These are phyloP conservation scores for Dysmachus trigonus DNA, from an alignment of 2,888 invertebrate species.

Conservation along the genomic window DNA sequence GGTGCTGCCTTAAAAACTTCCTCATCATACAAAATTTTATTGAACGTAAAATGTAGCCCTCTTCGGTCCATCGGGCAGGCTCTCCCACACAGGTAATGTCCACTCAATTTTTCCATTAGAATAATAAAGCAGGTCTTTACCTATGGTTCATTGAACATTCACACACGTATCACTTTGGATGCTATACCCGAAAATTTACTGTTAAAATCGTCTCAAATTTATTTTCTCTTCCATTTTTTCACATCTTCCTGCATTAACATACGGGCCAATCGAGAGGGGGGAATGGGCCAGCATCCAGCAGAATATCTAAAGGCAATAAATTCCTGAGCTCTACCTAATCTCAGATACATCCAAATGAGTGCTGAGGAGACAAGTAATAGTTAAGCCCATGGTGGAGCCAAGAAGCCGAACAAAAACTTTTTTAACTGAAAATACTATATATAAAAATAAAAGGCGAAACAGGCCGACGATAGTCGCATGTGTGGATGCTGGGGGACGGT, in stretches of 20 bases:
- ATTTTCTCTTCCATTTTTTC: conserved; percentile 38
- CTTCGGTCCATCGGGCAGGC: not conserved
- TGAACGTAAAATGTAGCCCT: not conserved
- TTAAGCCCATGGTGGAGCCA: not conserved
- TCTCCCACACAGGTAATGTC: not conserved
- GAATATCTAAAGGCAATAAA: conserved; percentile 12
- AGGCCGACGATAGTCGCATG: not conserved
- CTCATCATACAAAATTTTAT: not conserved
- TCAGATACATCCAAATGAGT: conserved; percentile 30
- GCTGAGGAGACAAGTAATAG: conserved; percentile 22
- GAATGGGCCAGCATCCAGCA: conserved; percentile 22
- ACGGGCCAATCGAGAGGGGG: not conserved
- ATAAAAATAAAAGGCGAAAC: not conserved
- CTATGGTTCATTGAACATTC: conserved; percentile 33
- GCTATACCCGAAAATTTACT: conserved; percentile 43
- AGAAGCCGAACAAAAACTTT: not conserved
- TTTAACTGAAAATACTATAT: conserved; percentile 17
- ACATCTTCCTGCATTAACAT: not conserved
- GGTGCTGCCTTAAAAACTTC: not conserved
- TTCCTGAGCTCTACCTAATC: conserved; percentile 41
- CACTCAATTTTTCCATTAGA: conserved; percentile 36
- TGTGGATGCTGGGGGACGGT: conserved; percentile 40
- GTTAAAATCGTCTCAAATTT: conserved; percentile 46
- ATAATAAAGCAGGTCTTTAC: conserved; percentile 32
- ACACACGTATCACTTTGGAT: not conserved